phyloP scores from a whole-genome alignment of 1,140 invertebrate genomes.

The Onthophagus taurus region DNA sequence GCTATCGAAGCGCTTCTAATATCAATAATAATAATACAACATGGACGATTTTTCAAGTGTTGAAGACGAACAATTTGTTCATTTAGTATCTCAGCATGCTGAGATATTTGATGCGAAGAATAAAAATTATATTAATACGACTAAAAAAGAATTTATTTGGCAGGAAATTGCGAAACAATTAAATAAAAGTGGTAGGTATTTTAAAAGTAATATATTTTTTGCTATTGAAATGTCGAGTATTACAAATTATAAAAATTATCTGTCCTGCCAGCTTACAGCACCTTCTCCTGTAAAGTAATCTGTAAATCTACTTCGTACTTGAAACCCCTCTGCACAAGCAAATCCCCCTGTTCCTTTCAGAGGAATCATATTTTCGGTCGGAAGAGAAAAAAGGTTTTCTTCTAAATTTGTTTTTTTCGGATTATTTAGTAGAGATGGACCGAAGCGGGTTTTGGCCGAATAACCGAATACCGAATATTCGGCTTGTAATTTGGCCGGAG shows the following conservation, averaged over 20 bases:
- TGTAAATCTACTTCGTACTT: slow-evolving; percentile 12
- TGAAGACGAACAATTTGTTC: neutral
- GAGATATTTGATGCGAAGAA: neutral
- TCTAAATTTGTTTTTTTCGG: slow-evolving; percentile 1
- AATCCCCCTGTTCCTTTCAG: slow-evolving; percentile 10
- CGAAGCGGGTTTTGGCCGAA: too few relatives aligned
- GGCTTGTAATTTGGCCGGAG: too few relatives aligned
- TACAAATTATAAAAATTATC: neutral
- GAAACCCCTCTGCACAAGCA: slow-evolving; percentile 11
- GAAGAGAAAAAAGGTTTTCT: too few relatives aligned
- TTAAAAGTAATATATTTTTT: too few relatives aligned
- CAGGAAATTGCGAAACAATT: neutral
- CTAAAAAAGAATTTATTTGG: neutral
- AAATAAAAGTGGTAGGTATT: too few relatives aligned
- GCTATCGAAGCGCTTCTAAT: too few relatives aligned
- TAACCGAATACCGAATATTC: too few relatives aligned
- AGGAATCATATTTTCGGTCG: too few relatives aligned
- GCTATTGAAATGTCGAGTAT: slow-evolving; percentile 1
- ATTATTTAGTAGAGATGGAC: neutral
- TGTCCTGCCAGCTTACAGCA: neutral
- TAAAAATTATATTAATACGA: neutral
- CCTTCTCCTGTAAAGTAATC: slow-evolving; percentile 12
- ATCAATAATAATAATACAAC: too few relatives aligned
- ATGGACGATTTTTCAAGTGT: neutral
- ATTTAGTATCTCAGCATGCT: neutral